Evolutionary conservation across 1,140 invertebrate species (phyloP), one percentile per base, ranked within the genome.

Genomic region (Eumeta japonica): DNA sequence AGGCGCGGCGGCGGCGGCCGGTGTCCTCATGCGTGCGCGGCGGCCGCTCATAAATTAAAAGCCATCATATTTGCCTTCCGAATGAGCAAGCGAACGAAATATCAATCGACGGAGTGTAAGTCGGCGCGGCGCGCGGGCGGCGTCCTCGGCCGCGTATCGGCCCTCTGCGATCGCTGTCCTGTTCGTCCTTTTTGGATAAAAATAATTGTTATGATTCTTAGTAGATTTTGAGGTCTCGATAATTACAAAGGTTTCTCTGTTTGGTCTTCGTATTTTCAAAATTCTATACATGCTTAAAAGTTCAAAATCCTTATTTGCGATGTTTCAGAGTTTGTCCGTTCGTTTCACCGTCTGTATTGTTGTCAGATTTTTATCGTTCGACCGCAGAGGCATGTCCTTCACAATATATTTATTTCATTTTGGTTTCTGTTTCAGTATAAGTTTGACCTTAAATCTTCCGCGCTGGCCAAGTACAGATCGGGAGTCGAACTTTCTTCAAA

Each of bases 61-160:
- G 61, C 58, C 54, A 59, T 73, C 60, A 68, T 66, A 70, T 73
- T 70, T 70, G 58, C 63, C 68, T 68, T 64, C 59, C 55, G 55
- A 62, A 65, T 48, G 58, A 55, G 43, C 56, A 53, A 59, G 58
- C 60, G 62, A 70, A 70, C 70, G 63, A 73, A 68, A 70, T 66
- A 58, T 52, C 57, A 55, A 62, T 62, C 58, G 59, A 60, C 64
- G 65, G 54, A 70, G 64, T 65, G 62, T 68, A 68, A 68, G 50
- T 58, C 56, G 46, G 57, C 58, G 50, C 56, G 57, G 60, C 54
- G 59, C 55, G 62, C 61, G 68, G 66, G 70, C 64, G 70, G 66
- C 65, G 56, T 68, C 68, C 63, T 64, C 68, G 68, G 63, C 52
- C 55, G 53, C 57, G 56, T 65, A 63, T 66, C 59, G 51, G 55